These are phyloP conservation scores for Uropetala carovei DNA, from an alignment of 2,888 invertebrate species.

Conservation along the genomic window DNA sequence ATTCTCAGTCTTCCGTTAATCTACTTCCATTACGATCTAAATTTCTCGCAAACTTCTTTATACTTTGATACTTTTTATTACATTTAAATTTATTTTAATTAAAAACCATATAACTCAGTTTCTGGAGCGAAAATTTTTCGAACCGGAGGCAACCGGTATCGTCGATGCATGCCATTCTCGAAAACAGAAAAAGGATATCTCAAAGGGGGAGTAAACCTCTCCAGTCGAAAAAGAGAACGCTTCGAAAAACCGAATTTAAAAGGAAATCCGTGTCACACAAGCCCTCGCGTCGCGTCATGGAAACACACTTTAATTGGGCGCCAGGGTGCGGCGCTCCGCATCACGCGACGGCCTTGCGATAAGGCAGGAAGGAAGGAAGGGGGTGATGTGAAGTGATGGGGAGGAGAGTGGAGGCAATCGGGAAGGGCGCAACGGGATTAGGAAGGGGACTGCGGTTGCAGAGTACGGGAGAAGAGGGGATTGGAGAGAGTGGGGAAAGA, in stretches of 20 bases:
- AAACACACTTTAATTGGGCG: conserved; percentile 25
- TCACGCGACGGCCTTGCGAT: not conserved
- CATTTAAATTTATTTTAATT: too few relatives aligned
- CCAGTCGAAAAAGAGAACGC: not conserved
- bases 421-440: too few relatives aligned
- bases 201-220: not conserved
- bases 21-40: too few relatives aligned
- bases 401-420: too few relatives aligned
- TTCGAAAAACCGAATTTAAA: not conserved
- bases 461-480: too few relatives aligned
- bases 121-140: not conserved
- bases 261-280: conserved; percentile 28
- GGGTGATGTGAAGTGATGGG: not conserved
- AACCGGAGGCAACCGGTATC: too few relatives aligned
- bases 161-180: not conserved
- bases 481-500: too few relatives aligned
- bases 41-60: too few relatives aligned
- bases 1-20: too few relatives aligned
- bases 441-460: too few relatives aligned
- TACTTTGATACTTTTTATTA: too few relatives aligned
- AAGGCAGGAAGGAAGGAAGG: not conserved
- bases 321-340: conserved; percentile 6
- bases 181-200: not conserved
- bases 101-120: too few relatives aligned
- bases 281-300: not conserved